Evolutionary conservation across 2,888 invertebrate species (phyloP), one percentile per base, ranked within the genome.

Genomic region (Cheilosia soror): DNA sequence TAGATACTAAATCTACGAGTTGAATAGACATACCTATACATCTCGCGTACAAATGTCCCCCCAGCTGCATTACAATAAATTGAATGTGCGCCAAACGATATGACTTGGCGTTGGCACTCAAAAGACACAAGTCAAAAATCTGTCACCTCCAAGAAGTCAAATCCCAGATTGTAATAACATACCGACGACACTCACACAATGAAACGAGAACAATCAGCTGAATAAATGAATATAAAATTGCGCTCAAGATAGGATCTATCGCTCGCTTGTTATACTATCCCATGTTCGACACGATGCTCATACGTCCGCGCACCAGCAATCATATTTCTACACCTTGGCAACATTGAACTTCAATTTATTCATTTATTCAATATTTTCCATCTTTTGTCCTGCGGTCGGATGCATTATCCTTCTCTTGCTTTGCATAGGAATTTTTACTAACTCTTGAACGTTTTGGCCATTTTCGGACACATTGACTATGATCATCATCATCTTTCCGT

Each of bases 211-310:
- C 85, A 85, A 85, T 85, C 86, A 69, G 37, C 62, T 42, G 86
- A 86, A 86, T 86, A 86, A 86, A 82, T 86, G 86, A 86, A 86
- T 86, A 82, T 25, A 42, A 77, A 86, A 81, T 85, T 72, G 49
- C 20, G 47, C 33, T 15, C 72, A 63, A 29, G 85, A 85, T 85
- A 85, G 85, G 57, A 85, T 85, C 85, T 85, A 80, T 85, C 72
- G 79, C 68, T 68, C 76, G 85, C 68, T 85, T 85, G 84, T 84
- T 76, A 66, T 71, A 84, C 79, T 71, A 76, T 63, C 55, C 75
- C 85, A 53, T 85, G 85, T 85, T 68, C 63, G 49, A 85, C 85
- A 85, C 72, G 85, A 77, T 81, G 77, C 80, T 85, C 84, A 79
- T 72, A 66, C 73, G 66, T 62, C 63, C 62, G 62, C 58, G 44